phyloP scores from a whole-genome alignment of 2,797 vertebrate species.

The Cyprinella venusta region DNA sequence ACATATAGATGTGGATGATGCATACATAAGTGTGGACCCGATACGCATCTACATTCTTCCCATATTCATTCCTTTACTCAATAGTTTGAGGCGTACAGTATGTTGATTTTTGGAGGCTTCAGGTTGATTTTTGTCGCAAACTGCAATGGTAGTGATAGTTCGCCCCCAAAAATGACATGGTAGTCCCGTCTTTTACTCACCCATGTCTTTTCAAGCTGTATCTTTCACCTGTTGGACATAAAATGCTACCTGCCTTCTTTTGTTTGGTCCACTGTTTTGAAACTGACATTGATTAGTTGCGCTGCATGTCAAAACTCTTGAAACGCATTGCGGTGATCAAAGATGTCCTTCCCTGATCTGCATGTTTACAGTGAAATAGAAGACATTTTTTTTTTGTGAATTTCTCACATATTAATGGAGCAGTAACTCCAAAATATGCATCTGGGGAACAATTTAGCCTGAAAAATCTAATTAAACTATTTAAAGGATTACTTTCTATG shows the following conservation, averaged over 20 bases:
- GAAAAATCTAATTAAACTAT: background rate
- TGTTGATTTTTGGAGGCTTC: background rate
- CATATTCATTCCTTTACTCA: slow-evolving; percentile 62
- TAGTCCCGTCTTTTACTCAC: background rate
- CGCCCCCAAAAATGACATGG: background rate
- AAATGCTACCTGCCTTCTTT: background rate
- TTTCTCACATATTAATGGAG: background rate
- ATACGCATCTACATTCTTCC: slow-evolving; percentile 66
- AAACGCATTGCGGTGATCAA: background rate
- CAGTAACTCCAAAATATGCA: background rate
- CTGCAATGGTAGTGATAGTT: background rate
- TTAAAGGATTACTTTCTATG: background rate
- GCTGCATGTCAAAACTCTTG: background rate
- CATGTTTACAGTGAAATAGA: background rate
- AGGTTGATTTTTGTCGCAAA: background rate
- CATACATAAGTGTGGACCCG: background rate
- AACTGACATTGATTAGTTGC: background rate
- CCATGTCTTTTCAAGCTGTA: background rate
- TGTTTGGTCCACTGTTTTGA: background rate
- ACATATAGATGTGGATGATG: background rate
- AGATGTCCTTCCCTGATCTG: background rate
- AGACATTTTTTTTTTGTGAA: background rate
- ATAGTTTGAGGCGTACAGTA: background rate
- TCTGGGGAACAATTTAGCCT: background rate
- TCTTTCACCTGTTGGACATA: background rate